Conservation (phyloP, 1,140 invertebrate species). For the Anthonomus grandis region DNA sequence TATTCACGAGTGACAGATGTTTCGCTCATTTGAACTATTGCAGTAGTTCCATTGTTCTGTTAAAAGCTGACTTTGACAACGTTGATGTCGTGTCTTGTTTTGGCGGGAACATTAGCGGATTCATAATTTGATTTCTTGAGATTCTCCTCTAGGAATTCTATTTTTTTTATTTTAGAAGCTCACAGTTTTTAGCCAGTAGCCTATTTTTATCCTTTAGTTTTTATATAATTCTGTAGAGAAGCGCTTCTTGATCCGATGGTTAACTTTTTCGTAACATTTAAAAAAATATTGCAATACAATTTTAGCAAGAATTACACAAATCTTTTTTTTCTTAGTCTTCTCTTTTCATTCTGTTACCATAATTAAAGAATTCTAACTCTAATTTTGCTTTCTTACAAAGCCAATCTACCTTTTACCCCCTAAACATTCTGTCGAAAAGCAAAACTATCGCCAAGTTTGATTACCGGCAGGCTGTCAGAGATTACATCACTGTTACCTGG, state of each 20-base stretch:
- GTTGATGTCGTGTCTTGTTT: too few relatives aligned
- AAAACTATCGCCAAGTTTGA: constrained; percentile 34
- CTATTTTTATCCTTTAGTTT: constrained; percentile 9
- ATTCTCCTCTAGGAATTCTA: constrained; percentile 6
- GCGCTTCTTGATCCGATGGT: too few relatives aligned
- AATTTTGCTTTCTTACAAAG: too few relatives aligned
- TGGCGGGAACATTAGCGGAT: neutral
- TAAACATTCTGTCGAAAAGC: too few relatives aligned
- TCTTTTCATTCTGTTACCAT: too few relatives aligned
- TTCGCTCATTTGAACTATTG: neutral
- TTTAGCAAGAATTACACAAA: too few relatives aligned
- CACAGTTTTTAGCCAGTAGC: neutral
- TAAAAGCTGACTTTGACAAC: neutral
- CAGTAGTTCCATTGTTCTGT: neutral
- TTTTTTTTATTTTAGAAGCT: constrained; percentile 12
- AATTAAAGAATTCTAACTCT: too few relatives aligned
- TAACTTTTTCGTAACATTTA: too few relatives aligned
- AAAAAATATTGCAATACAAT: too few relatives aligned
- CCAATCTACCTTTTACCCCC: too few relatives aligned
- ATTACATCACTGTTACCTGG: constrained; percentile 42
- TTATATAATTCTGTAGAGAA: constrained; percentile 1
- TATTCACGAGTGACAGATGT: too few relatives aligned
- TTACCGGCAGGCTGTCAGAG: constrained; percentile 35
- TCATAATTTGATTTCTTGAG: neutral
- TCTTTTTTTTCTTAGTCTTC: too few relatives aligned